phyloP scores from a whole-genome alignment of 2,888 invertebrate species.

The Gymnocheta viridis region DNA sequence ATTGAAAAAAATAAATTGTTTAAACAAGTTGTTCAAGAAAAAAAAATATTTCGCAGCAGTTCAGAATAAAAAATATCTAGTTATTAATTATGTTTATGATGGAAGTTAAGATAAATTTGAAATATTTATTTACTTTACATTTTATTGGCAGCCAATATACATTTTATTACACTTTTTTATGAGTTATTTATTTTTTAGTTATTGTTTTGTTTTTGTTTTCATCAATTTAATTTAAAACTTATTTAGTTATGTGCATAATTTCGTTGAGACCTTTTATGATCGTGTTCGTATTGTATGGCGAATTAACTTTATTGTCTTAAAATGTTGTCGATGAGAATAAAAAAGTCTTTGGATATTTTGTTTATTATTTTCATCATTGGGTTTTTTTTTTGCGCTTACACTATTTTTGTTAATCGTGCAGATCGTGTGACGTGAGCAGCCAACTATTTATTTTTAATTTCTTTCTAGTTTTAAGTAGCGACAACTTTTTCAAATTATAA shows the following conservation, averaged over 20 bases:
- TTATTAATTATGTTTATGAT: not conserved
- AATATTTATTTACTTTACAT: not conserved
- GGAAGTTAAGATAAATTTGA: too few relatives aligned
- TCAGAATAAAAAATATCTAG: not conserved
- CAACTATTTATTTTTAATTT: conserved; percentile 21
- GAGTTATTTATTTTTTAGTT: not conserved
- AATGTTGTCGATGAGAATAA: conserved; percentile 11
- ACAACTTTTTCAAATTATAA: not conserved
- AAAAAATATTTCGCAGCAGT: not conserved
- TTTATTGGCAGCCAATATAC: too few relatives aligned
- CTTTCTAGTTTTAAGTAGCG: not conserved
- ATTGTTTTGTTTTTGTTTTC: not conserved
- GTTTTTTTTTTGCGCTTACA: conserved; percentile 44
- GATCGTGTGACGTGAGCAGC: conserved; percentile 61
- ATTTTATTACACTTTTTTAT: not conserved
- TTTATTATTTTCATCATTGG: conserved; percentile 58
- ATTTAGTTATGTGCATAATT: conserved; percentile 46
- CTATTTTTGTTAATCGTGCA: conserved; percentile 57
- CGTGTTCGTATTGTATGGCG: conserved; percentile 8
- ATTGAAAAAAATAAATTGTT: too few relatives aligned
- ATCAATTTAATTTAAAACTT: conserved; percentile 32
- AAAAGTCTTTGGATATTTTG: conserved; percentile 18
- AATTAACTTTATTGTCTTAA: conserved; percentile 15
- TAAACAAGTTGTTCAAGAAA: too few relatives aligned
- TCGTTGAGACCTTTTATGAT: not conserved